Evolutionary conservation across 2,113 vertebrate species (phyloP).

Genomic region (Chiloscyllium plagiosum): DNA sequence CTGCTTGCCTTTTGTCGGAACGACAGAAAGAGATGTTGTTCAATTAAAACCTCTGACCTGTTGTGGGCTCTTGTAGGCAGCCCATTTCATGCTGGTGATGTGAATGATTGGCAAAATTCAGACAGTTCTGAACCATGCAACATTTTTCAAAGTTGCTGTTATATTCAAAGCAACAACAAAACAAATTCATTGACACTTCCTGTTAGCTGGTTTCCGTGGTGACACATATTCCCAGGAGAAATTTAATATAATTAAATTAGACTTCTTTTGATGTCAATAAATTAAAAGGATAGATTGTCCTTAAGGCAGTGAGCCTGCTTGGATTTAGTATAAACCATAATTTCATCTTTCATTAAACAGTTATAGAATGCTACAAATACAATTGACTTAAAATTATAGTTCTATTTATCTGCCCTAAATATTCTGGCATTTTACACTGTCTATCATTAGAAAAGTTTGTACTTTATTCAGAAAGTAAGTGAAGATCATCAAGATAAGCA

Average conservation of each 20-base stretch:
- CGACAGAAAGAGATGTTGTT: slow-evolving; percentile 68
- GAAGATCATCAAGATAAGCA: neutral
- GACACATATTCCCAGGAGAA: slow-evolving; percentile 63
- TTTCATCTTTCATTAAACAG: slow-evolving; percentile 43
- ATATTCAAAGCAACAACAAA: slow-evolving; percentile 44
- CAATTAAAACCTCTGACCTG: slow-evolving; percentile 70
- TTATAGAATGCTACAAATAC: slow-evolving; percentile 40
- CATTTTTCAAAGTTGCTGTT: slow-evolving; percentile 38
- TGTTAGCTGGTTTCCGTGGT: slow-evolving; percentile 66
- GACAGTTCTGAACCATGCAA: slow-evolving; percentile 33
- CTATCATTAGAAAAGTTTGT: neutral
- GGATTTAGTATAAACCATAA: slow-evolving; percentile 39
- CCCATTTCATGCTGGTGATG: slow-evolving; percentile 41
- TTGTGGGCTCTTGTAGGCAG: slow-evolving; percentile 45
- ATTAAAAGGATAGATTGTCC: slow-evolving; percentile 60
- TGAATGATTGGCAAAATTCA: slow-evolving; percentile 40
- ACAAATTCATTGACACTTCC: slow-evolving; percentile 45
- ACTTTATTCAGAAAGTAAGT: neutral
- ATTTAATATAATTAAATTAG: slow-evolving; percentile 71
- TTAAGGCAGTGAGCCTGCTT: slow-evolving; percentile 43
- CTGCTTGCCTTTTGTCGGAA: slow-evolving; percentile 70
- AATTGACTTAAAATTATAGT: neutral
- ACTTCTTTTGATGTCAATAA: slow-evolving; percentile 70
- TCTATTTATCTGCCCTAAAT: neutral
- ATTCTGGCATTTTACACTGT: neutral